Percentiles rank a stretch among this genome's conserved stretches.
Evolutionary conservation across 2,797 vertebrate genomes (phyloP).

Genomic region (Crenichthys baileyi): DNA sequence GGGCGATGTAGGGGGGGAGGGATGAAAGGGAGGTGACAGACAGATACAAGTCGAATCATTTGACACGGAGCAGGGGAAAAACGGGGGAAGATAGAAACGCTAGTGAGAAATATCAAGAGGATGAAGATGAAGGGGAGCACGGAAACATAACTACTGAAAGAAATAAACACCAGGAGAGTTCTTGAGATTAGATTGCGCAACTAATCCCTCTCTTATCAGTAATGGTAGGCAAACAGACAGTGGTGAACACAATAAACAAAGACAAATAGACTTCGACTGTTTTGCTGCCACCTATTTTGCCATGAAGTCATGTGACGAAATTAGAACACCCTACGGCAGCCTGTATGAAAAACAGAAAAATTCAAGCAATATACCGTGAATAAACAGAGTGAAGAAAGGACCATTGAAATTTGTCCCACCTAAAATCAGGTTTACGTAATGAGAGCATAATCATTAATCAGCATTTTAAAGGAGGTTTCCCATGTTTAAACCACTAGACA

Average conservation of each 20-base stretch:
- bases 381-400: background rate
- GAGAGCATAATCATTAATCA: no score
- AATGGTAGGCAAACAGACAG: background rate
- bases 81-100: background rate
- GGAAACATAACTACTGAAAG: background rate
- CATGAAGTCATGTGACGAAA: background rate
- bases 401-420: no score
- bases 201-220: background rate
- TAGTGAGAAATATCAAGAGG: constrained; percentile 10
- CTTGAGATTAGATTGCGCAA: background rate
- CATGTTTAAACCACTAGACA: no score
- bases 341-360: background rate
- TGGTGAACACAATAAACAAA: background rate
- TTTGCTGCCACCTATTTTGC: background rate
- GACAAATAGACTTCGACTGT: background rate
- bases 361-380: background rate
- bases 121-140: background rate
- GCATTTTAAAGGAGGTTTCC: no score
- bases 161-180: background rate
- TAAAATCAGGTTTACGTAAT: no score
- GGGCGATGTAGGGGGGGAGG: background rate
- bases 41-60: constrained; percentile 46
- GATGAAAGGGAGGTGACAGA: constrained; percentile 38
- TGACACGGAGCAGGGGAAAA: constrained; percentile 16
- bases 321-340: background rate